These are phyloP conservation scores for Phalloptychus januarius DNA, from an alignment of 2,797 vertebrate genomes.

Conservation along the genomic window DNA sequence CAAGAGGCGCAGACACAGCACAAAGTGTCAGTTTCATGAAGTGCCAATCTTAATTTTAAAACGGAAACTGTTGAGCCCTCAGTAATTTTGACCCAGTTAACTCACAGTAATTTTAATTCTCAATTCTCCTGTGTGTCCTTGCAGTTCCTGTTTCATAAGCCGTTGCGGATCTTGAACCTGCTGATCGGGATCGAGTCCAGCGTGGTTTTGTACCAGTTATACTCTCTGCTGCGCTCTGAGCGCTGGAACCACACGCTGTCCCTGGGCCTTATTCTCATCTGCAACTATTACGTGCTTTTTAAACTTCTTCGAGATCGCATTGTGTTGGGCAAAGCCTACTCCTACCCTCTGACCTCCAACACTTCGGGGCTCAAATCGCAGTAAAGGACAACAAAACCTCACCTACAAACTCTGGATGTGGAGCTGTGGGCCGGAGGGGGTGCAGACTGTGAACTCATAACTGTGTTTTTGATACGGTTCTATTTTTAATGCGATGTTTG, in stretches of 20 bases:
- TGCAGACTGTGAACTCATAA: slow-evolving; percentile 82
- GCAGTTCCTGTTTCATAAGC: slow-evolving; percentile 98
- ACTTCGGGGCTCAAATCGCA: slow-evolving; percentile 89
- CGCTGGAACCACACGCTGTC: slow-evolving; percentile 99
- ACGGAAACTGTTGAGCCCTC: neutral
- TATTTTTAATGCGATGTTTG: slow-evolving; percentile 99
- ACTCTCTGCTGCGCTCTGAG: slow-evolving; percentile 96
- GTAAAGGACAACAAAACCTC: slow-evolving; percentile 65
- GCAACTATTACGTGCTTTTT: slow-evolving; percentile 99
- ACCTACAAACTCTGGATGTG: slow-evolving; percentile 42
- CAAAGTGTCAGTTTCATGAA: neutral
- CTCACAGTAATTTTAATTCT: neutral
- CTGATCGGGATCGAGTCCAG: slow-evolving; percentile 96
- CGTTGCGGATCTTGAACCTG: slow-evolving; percentile 97
- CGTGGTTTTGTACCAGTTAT: slow-evolving; percentile 96
- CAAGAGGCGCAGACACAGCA: neutral
- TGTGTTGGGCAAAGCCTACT: slow-evolving; percentile 96
- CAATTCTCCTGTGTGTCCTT: slow-evolving; percentile 32
- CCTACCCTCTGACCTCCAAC: slow-evolving; percentile 87
- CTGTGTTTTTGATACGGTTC: slow-evolving; percentile 96
- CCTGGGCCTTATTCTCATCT: slow-evolving; percentile 97
- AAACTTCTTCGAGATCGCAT: slow-evolving; percentile 97
- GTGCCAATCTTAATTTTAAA: neutral
- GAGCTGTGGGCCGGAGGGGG: slow-evolving; percentile 43
- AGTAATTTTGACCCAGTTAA: neutral